A percentile compares a stretch with the other conserved stretches of the same genome.
Evolutionary conservation across 2,888 invertebrate species (phyloP).

Genomic region (Chalcosyrphus nemorum): DNA sequence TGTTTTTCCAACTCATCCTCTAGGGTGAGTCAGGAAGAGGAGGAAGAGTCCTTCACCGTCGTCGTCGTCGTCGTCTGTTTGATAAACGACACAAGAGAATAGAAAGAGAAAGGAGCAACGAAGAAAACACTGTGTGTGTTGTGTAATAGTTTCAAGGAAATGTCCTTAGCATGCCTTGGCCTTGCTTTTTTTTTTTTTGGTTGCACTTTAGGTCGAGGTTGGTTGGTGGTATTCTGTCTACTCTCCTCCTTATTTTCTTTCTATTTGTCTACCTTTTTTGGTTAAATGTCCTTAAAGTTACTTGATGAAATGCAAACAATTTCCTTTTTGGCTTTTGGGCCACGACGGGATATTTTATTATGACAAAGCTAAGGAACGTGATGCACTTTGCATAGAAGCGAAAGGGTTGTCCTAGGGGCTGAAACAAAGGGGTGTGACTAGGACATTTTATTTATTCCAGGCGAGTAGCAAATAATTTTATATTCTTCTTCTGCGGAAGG

Average conservation of each 20-base stretch:
- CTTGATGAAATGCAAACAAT: conserved; percentile 49
- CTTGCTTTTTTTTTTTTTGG: neutral
- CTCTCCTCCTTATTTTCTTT: neutral
- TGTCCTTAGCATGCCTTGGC: conserved; percentile 51
- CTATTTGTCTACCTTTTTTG: conserved; percentile 3
- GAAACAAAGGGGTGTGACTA: neutral
- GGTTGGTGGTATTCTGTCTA: neutral
- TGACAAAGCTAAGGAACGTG: conserved; percentile 8
- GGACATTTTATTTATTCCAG: neutral
- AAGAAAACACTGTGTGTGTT: conserved; percentile 28
- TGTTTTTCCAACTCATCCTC: neutral
- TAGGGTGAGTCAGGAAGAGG: no score
- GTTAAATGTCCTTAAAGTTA: conserved; percentile 31
- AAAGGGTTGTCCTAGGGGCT: neutral
- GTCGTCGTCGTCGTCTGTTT: conserved; percentile 30
- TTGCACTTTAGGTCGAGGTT: conserved; percentile 49
- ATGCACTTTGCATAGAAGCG: neutral
- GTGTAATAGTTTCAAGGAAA: conserved; percentile 52
- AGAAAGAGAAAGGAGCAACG: neutral
- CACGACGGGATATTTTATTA: neutral
- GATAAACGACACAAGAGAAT: conserved; percentile 52
- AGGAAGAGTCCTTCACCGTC: conserved; percentile 60
- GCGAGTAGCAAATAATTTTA: neutral
- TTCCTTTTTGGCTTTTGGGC: conserved; percentile 15
- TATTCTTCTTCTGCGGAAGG: neutral